These are phyloP conservation scores for Poliocrania exsul DNA, from an alignment of 2,797 vertebrate species.

Conservation along the genomic window DNA sequence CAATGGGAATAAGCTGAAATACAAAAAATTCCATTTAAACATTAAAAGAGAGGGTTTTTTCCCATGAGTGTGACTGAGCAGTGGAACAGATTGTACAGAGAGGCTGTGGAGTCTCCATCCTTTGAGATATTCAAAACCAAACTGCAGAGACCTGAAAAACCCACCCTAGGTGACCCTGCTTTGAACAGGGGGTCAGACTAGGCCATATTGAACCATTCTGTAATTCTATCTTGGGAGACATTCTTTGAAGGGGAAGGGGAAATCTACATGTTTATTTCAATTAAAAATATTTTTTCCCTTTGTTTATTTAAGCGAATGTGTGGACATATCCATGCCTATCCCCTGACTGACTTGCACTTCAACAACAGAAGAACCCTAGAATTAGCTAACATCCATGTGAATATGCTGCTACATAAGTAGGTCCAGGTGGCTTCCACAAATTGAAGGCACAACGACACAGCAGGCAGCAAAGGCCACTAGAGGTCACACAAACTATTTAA, in stretches of 20 bases:
- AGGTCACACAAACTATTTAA: constrained; percentile 23
- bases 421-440: background rate
- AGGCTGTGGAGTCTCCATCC: background rate
- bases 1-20: background rate
- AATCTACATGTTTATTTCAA: background rate
- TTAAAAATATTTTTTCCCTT: background rate
- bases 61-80: background rate
- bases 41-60: accelerated
- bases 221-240: background rate
- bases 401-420: background rate
- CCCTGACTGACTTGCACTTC: background rate
- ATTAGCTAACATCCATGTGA: background rate
- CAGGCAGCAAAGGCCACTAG: constrained; percentile 32
- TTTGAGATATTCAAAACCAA: background rate
- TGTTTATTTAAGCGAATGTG: background rate
- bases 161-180: background rate
- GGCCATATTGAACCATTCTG: background rate
- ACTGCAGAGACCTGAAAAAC: background rate
- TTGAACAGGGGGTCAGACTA: background rate
- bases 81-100: background rate
- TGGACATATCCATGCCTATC: background rate
- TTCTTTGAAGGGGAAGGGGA: background rate
- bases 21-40: background rate
- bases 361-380: background rate
- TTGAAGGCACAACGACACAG: background rate